Evolutionary conservation across 2,888 invertebrate genomes (phyloP).

Genomic region (Petrolisthes manimaculis): DNA sequence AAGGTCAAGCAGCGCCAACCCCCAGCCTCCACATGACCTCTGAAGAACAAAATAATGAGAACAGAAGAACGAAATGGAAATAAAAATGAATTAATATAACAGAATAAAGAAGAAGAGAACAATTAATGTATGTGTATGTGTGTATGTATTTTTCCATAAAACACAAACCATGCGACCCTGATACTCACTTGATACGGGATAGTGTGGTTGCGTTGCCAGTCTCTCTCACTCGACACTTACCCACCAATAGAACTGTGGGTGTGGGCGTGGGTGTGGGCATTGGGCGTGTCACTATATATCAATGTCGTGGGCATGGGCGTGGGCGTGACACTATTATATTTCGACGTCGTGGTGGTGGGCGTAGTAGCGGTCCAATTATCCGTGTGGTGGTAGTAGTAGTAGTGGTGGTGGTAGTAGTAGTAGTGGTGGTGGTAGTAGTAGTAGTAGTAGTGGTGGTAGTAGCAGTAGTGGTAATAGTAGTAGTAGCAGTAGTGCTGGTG

Average conservation of each 20-base stretch:
- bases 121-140: not conserved
- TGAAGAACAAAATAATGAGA: not conserved
- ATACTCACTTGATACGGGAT: slow-evolving; percentile 19
- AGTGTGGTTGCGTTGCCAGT: slow-evolving; percentile 48
- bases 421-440: not conserved
- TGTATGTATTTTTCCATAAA: too few species aligned
- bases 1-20: slow-evolving; percentile 20
- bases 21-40: not conserved
- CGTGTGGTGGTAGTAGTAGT: not conserved
- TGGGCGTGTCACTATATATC: too few species aligned
- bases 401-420: not conserved
- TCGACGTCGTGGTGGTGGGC: too few species aligned
- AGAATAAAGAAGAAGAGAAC: not conserved
- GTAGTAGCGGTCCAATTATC: not conserved
- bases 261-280: not conserved
- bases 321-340: too few species aligned
- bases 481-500: not conserved
- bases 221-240: slow-evolving; percentile 21
- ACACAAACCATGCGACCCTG: too few species aligned
- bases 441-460: not conserved
- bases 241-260: slow-evolving; percentile 25
- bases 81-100: not conserved
- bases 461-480: not conserved
- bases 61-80: not conserved
- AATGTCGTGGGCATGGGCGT: too few species aligned